phyloP scores from a whole-genome alignment of 2,888 invertebrate genomes.

The Axea sp. region DNA sequence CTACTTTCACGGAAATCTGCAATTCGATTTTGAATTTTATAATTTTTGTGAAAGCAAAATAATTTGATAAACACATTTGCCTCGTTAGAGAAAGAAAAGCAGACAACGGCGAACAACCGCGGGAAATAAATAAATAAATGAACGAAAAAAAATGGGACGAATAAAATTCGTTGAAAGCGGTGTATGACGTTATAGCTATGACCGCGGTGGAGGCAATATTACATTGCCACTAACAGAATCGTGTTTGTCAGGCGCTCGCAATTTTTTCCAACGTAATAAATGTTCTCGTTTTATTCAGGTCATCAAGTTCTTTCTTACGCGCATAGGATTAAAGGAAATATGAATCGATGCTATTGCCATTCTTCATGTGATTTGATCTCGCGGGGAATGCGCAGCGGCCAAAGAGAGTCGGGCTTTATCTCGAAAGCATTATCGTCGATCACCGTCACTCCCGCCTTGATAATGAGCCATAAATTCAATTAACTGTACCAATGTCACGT shows the following conservation, averaged over 20 bases:
- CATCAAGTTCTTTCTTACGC: conserved; percentile 46
- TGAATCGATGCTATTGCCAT: conserved; percentile 46
- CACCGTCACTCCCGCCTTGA: conserved; percentile 68
- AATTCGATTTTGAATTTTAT: too few relatives aligned
- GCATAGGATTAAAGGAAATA: conserved; percentile 47
- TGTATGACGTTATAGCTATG: too few relatives aligned
- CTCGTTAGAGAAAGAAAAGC: too few relatives aligned
- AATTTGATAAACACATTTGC: too few relatives aligned
- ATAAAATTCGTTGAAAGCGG: too few relatives aligned
- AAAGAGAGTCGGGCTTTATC: conserved; percentile 65
- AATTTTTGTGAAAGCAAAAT: too few relatives aligned
- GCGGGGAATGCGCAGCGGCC: conserved; percentile 29
- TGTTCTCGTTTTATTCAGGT: conserved; percentile 50
- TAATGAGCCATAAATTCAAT: conserved; percentile 75
- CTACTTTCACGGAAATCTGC: too few relatives aligned
- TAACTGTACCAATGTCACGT: conserved; percentile 68
- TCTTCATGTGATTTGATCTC: conserved; percentile 49
- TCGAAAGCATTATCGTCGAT: conserved; percentile 68
- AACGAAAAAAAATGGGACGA: too few relatives aligned
- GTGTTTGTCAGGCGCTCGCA: conserved; percentile 36
- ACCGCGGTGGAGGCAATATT: conserved; percentile 42
- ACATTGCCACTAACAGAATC: conserved; percentile 42
- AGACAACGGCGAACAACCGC: too few relatives aligned
- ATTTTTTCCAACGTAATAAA: conserved; percentile 41
- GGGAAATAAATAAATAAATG: too few relatives aligned